Evolutionary conservation across 2,113 vertebrate genomes (phyloP), one percentile per base, ranked within the genome.

Genomic region (Centropristis striata): DNA sequence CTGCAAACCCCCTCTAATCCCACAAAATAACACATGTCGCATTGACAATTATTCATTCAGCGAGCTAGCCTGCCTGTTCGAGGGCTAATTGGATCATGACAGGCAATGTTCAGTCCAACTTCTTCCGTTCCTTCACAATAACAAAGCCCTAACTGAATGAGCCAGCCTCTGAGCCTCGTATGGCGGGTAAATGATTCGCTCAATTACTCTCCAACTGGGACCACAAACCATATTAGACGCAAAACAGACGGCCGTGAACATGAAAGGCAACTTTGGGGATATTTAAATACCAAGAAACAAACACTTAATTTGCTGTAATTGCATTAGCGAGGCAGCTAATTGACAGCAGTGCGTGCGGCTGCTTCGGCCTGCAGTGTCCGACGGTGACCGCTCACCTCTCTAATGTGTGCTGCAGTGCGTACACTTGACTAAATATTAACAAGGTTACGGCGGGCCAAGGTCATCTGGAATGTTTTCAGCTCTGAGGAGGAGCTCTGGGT

Each of bases 71-170:
- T 71, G 93, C 85, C 92, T 94, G 93, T 84, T 90, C n/a, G 41
- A 53, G 77, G 67, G 46, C 88, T 95, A 95, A 95, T 95, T 84
- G 72, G 87, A 95, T 95, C 90, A 94, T 79, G 81, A 84, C 86
- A 86, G 92, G 89, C 89, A 89, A 89, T 94, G 92, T 90, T 92
- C 89, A 89, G 93, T 88, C 88, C 92, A 90, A 91, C 85, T 86
- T 94, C 94, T 95, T 95, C 94, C 94, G 94, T 95, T 96, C 92
- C 92, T 93, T 95, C 91, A 94, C 93, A 94, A 92, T 93, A 95
- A 95, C 93, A 93, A 88, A 89, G 89, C 91, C 61, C 84, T 95
- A 95, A 96, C 94, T 92, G 90, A 90, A 95, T 95, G 94, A 96
- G 81, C 78, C 90, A 75, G 88, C 88, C 92, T 91, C 83, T 50